phyloP scores from a whole-genome alignment of 2,888 invertebrate species.

The Syrista parreyssii region DNA sequence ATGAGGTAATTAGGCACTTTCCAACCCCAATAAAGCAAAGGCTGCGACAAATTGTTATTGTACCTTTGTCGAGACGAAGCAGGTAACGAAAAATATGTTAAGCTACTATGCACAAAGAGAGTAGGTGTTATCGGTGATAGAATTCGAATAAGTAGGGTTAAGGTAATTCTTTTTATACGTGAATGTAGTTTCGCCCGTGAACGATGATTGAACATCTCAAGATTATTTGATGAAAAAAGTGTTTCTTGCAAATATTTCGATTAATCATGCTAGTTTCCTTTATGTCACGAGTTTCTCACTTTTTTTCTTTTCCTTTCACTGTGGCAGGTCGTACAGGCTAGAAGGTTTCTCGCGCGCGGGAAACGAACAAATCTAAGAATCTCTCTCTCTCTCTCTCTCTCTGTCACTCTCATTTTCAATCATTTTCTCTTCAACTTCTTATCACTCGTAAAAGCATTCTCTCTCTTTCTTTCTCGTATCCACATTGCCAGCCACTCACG shows the following conservation, averaged over 20 bases:
- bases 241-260: slow-evolving; percentile 4
- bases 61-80: slow-evolving; percentile 1
- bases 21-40: neutral
- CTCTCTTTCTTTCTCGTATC: neutral
- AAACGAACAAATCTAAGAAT: neutral
- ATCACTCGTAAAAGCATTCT: neutral
- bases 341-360: neutral
- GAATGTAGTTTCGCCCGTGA: neutral
- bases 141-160: slow-evolving; percentile 12
- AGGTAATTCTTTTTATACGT: slow-evolving; percentile 12
- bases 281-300: neutral
- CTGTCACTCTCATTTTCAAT: neutral
- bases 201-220: slow-evolving; percentile 14
- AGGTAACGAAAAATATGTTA: neutral
- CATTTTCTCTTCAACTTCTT: neutral
- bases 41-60: neutral
- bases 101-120: slow-evolving; percentile 20
- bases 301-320: neutral
- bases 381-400: neutral
- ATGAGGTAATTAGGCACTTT: neutral
- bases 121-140: slow-evolving; percentile 34
- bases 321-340: neutral
- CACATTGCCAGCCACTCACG: neutral
- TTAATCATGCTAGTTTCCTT: slow-evolving; percentile 8
- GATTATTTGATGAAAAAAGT: slow-evolving; percentile 9